Percentiles rank a stretch among this genome's conserved stretches.
phyloP scores from a whole-genome alignment of 2,888 invertebrate species.

The Melangyna quadrimaculata region DNA sequence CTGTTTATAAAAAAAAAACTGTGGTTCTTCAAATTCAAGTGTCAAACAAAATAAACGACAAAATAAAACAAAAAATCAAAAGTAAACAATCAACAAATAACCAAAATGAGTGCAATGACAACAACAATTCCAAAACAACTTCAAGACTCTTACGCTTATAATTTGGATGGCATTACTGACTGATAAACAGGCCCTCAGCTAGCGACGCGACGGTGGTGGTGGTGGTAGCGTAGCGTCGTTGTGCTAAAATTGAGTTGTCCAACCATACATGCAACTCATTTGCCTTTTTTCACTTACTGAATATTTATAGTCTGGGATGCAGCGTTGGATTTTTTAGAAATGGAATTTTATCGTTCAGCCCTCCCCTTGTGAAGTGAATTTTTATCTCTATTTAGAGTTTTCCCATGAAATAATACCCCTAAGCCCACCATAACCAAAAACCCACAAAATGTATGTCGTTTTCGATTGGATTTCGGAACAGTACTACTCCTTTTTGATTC shows the following conservation, averaged over 20 bases:
- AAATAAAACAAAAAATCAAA: not conserved
- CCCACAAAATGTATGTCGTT: too few species aligned
- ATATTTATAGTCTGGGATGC: not conserved
- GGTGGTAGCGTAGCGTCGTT: not conserved
- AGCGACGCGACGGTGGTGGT: not conserved
- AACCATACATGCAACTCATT: slow-evolving; percentile 25
- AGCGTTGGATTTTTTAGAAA: not conserved
- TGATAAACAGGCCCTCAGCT: not conserved
- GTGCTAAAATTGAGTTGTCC: slow-evolving; percentile 26
- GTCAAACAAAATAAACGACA: not conserved
- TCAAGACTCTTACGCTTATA: not conserved
- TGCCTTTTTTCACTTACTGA: not conserved
- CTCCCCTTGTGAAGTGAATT: too few species aligned
- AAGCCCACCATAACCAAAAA: too few species aligned
- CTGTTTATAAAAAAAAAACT: not conserved
- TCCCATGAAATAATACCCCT: too few species aligned
- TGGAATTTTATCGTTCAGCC: not conserved
- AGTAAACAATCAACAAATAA: slow-evolving; percentile 38
- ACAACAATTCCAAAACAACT: slow-evolving; percentile 2
- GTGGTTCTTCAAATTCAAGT: not conserved
- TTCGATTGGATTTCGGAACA: too few species aligned
- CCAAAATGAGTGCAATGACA: slow-evolving; percentile 29
- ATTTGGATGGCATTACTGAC: not conserved
- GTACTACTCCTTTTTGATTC: too few species aligned
- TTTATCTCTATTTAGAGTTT: too few species aligned